A percentile compares a stretch with the other conserved stretches of the same genome.
phyloP scores from a whole-genome alignment of 2,113 vertebrate genomes.

The Ia io region DNA sequence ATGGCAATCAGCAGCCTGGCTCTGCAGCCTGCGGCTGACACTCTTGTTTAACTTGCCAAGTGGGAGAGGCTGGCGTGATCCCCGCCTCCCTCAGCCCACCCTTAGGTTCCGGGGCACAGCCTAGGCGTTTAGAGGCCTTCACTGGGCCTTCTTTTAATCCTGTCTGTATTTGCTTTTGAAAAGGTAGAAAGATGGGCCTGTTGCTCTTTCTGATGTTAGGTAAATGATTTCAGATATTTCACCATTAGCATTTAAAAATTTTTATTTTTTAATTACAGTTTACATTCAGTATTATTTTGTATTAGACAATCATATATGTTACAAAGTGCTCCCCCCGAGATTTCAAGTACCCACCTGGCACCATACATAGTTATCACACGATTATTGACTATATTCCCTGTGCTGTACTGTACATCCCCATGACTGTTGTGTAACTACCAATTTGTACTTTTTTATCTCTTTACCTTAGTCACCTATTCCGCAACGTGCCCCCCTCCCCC shows the following conservation, averaged over 20 bases:
- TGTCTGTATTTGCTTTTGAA: slow-evolving; percentile 37
- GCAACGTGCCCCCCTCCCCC: no score
- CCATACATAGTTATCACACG: no score
- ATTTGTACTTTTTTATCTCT: background rate
- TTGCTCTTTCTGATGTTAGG: background rate
- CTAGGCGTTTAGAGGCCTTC: background rate
- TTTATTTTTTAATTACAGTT: background rate
- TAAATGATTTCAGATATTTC: background rate
- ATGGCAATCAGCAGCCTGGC: background rate
- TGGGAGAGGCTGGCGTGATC: background rate
- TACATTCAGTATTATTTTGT: background rate
- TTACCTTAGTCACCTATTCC: background rate
- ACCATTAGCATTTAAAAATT: background rate
- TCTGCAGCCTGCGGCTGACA: background rate
- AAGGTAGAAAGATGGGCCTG: slow-evolving; percentile 46
- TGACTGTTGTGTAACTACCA: background rate
- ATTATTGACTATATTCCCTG: background rate
- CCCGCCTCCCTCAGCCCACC: background rate
- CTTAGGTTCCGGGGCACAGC: background rate
- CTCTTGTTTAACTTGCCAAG: slow-evolving; percentile 15
- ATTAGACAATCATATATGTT: background rate
- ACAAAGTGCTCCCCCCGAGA: background rate
- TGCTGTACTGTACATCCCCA: background rate
- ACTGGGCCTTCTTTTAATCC: slow-evolving; percentile 9
- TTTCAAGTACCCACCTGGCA: background rate